Evolutionary conservation across 2,888 invertebrate genomes (phyloP), one percentile per base, ranked within the genome.

Genomic region (Orthosia gothica): DNA sequence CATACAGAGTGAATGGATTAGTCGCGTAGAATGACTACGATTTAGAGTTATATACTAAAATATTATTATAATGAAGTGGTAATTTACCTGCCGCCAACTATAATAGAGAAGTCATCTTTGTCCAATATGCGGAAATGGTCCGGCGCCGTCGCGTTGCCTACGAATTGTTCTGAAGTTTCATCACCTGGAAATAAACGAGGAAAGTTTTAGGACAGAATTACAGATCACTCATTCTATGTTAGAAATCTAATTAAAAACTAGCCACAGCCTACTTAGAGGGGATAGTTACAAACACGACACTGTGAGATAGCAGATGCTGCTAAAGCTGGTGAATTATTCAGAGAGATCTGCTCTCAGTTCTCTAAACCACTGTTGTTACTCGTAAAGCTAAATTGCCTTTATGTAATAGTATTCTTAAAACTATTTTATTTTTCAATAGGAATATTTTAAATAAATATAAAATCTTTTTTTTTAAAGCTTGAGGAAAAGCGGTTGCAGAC

Each of bases 91-190:
- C 99, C 99, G 89, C 99, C 99, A 89, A 99, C 97, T 91, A 99
- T 97, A 90, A 99, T 97, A 78, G 98, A 98, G 92, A 98, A 98
- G 89, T 98, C 98, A 95, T 99, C 98, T 94, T 98, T 98, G 95
- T 98, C 98, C 94, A 99, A 97, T 91, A 99, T 97, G 93, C 98
- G 98, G 97, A 99, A 99, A 95, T 98, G 98, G 94, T 99, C 98
- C 89, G 97, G 97, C 91, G 97, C 97, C 85, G 98, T 98, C 89
- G 97, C 97, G 94, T 99, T 99, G 89, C 99, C 99, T 90, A 97
- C 97, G 94, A 98, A 98, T 93, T 97, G 97, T 89, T 98, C 97
- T 88, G 98, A 97, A 92, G 97, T 97, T 94, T 98, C 97, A 93
- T 98, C 98, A 93, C 97, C 97, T 97, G 97, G 89, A 97, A 97